Percentiles rank a stretch among this genome's conserved stretches.
These are phyloP conservation scores for Caenorhabditis sp. DNA, from an alignment of 2,888 invertebrate genomes.

Conservation along the genomic window DNA sequence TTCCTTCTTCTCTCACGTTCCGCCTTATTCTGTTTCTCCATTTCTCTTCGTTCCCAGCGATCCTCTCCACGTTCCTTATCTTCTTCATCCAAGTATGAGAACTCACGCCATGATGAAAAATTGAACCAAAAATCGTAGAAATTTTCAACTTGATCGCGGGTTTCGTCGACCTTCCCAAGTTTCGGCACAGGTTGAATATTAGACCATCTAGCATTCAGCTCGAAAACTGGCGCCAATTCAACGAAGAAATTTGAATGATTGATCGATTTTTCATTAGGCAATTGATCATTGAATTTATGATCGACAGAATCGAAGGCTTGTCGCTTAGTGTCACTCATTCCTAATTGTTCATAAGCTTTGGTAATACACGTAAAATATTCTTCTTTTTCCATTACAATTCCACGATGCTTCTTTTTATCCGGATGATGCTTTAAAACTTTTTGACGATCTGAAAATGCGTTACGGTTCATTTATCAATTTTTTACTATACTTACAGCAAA, in stretches of 20 bases:
- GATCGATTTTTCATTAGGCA: slow-evolving; percentile 78
- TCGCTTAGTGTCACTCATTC: slow-evolving; percentile 76
- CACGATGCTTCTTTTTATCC: slow-evolving; percentile 84
- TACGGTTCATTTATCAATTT: not conserved
- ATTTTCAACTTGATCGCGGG: slow-evolving; percentile 85
- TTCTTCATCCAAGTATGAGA: slow-evolving; percentile 94
- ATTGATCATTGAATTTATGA: slow-evolving; percentile 87
- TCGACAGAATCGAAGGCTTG: slow-evolving; percentile 96
- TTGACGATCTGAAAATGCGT: slow-evolving; percentile 77
- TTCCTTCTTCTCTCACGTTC: slow-evolving; percentile 91
- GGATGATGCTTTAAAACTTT: slow-evolving; percentile 95
- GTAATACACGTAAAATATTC: slow-evolving; percentile 99
- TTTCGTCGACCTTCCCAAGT: slow-evolving; percentile 81
- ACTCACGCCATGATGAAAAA: slow-evolving; percentile 98
- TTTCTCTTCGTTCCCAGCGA: slow-evolving; percentile 94
- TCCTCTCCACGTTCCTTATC: slow-evolving; percentile 96
- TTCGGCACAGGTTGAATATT: slow-evolving; percentile 85
- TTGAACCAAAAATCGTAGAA: slow-evolving; percentile 97
- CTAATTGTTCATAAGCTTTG: slow-evolving; percentile 74
- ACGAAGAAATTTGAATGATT: slow-evolving; percentile 79
- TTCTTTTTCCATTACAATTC: slow-evolving; percentile 81
- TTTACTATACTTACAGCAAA: slow-evolving; percentile 80
- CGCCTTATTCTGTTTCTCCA: slow-evolving; percentile 95
- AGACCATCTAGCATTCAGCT: slow-evolving; percentile 83
- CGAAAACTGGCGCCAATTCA: slow-evolving; percentile 74